phyloP scores from a whole-genome alignment of 2,113 vertebrate species.

The Prunella fulvescens region DNA sequence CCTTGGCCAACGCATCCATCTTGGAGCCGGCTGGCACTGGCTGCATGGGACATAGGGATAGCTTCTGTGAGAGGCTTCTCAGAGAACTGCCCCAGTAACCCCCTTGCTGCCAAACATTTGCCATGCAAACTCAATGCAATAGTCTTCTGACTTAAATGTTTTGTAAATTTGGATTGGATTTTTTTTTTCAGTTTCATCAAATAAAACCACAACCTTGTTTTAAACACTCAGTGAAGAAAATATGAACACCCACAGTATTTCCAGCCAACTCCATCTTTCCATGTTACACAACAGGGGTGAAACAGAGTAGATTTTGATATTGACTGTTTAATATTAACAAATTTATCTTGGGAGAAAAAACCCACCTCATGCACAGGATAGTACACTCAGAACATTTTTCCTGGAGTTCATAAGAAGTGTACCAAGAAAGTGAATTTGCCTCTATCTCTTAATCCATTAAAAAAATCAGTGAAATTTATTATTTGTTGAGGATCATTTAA shows the following conservation, averaged over 20 bases:
- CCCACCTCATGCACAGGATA: background rate
- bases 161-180: background rate
- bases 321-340: background rate
- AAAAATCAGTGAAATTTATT: background rate
- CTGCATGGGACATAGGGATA: background rate
- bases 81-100: background rate
- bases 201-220: background rate
- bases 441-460: background rate
- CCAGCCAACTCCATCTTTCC: background rate
- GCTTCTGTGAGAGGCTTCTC: background rate
- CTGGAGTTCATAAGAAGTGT: background rate
- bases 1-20: accelerated
- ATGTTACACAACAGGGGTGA: background rate
- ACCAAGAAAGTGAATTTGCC: background rate
- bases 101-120: background rate
- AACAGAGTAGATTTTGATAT: background rate
- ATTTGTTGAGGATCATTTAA: background rate
- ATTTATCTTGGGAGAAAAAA: background rate
- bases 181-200: background rate
- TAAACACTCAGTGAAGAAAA: background rate
- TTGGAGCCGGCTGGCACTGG: accelerated
- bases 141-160: background rate
- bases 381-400: background rate
- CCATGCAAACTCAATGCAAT: background rate
- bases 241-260: background rate